Percentiles rank a stretch among this genome's conserved stretches.
Evolutionary conservation across 2,888 invertebrate species (phyloP).

Genomic region (Protophormia terraenovae): DNA sequence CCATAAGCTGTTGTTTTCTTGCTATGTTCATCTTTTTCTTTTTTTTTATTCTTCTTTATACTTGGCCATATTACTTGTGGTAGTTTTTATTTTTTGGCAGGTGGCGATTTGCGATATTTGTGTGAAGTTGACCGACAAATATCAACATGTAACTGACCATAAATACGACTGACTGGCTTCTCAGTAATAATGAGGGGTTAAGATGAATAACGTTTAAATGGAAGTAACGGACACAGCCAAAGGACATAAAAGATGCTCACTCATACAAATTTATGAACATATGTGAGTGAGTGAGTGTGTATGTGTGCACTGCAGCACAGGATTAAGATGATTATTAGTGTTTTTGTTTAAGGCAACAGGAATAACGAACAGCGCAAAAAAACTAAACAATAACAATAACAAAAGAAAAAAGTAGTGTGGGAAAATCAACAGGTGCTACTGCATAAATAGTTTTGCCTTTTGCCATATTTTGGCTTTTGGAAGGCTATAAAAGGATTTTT

Average conservation of each 20-base stretch:
- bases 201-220: conserved; percentile 46
- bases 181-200: conserved; percentile 19
- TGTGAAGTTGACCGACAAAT: conserved; percentile 63
- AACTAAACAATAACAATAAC: conserved; percentile 2
- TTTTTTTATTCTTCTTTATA: not conserved
- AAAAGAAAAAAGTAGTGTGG: conserved; percentile 70
- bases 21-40: too few relatives aligned
- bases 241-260: conserved; percentile 62
- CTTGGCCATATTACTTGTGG: too few relatives aligned
- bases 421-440: conserved; percentile 78
- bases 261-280: not conserved
- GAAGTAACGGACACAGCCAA: conserved; percentile 54
- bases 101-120: conserved; percentile 70
- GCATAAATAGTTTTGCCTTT: conserved; percentile 74
- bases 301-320: conserved; percentile 33
- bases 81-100: too few relatives aligned
- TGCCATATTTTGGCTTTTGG: conserved; percentile 42
- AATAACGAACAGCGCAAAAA: conserved; percentile 25
- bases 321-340: conserved; percentile 59
- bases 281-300: too few relatives aligned
- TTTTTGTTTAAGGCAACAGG: conserved; percentile 12
- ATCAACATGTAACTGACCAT: conserved; percentile 16
- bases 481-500: conserved; percentile 62
- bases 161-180: not conserved
- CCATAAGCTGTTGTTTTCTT: conserved; percentile 21